Base-by-base conservation (phyloP, 2,888 invertebrate species). In the Drosophila ustulata region DNA sequence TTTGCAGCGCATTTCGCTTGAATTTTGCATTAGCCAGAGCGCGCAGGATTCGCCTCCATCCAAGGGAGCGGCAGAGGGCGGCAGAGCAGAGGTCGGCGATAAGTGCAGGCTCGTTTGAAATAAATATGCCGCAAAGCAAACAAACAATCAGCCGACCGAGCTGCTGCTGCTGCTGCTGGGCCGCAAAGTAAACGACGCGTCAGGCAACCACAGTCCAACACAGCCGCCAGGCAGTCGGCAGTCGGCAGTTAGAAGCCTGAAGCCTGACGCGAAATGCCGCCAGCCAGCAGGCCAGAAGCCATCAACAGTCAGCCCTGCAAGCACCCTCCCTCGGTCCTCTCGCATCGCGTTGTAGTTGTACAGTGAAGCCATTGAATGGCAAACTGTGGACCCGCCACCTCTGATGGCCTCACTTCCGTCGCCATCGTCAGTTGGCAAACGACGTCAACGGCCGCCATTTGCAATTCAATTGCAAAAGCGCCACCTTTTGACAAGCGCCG, bases 111-210 rank as follows among this genome's bases (percentile, higher is more conserved):
- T 88, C 88, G 77, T 88, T 83, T 84, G 76, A 88, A 89, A 83
- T 89, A 89, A 89, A 89, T 89, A 89, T 89, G 85, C 88, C 88
- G 81, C 89, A 89, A 89, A 81, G 85, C 80, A 88, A 88, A 89
- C 88, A 88, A 87, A 81, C 85, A 87, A 87, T 84, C 79, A 75
- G 68, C 71, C 61, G 79, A 72, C 67, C 23, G 65, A 57, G 67
- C 23, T 34, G 45, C 8, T 5, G 49, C 37, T 30, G 23, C 30
- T 30, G 30, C 30, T 30, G 30, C 30, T 30, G 66, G 71, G 75
- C 70, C 73, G 70, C 72, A 80, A 80, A 80, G 75, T 78, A 86
- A 85, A 86, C 83, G 80, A 66, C 71, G 81, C 83, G 86, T 71
- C 78, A 74, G 78, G 70, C 81, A 74, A 81, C 84, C 87, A 71